phyloP scores from a whole-genome alignment of 2,888 invertebrate genomes.

The Clivina fossor region DNA sequence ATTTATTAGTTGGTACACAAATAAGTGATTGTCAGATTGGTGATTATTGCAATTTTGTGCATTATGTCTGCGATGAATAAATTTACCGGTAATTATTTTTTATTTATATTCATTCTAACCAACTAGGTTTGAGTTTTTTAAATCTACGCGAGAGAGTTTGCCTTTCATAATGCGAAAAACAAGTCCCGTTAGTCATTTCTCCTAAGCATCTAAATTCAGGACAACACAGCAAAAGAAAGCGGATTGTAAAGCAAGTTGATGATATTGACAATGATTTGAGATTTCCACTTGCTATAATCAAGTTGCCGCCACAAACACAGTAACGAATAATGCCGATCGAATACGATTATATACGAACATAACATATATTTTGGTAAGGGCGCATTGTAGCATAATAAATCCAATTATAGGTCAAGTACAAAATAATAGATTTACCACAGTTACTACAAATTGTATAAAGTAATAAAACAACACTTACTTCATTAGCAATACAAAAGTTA shows the following conservation, averaged over 20 bases:
- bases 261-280: constrained; percentile 6
- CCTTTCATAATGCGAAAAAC: too few relatives aligned
- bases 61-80: too few relatives aligned
- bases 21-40: too few relatives aligned
- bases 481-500: constrained; percentile 2
- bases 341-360: constrained; percentile 1
- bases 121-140: too few relatives aligned
- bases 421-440: neutral
- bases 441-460: neutral
- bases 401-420: constrained; percentile 11
- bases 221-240: too few relatives aligned
- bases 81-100: too few relatives aligned
- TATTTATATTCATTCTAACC: too few relatives aligned
- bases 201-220: too few relatives aligned
- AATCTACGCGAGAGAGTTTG: too few relatives aligned
- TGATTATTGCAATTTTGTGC: too few relatives aligned
- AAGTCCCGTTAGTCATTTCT: too few relatives aligned
- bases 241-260: constrained; percentile 8
- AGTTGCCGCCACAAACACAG: constrained; percentile 5
- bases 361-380: constrained; percentile 13
- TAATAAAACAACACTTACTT: constrained; percentile 7
- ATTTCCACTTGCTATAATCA: constrained; percentile 17
- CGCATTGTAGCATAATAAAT: constrained; percentile 2
- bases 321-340: neutral
- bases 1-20: too few relatives aligned